Base-by-base conservation (phyloP, 2,113 vertebrate genomes). In the rat (Rattus norvegicus) region DNA sequence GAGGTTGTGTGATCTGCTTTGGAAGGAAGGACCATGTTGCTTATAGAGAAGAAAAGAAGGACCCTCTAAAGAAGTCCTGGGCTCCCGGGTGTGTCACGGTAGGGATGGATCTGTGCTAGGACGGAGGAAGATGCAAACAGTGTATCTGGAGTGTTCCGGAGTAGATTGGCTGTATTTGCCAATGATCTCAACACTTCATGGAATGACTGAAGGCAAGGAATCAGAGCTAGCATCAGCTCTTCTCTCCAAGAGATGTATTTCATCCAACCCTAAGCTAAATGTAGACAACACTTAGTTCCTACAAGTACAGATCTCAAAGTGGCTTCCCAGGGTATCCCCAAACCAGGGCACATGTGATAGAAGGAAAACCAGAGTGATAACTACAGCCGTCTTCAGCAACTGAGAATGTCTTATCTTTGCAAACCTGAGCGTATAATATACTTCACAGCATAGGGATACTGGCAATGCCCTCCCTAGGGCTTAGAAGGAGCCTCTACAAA, bases 331-430 rank as follows among this genome's bases (percentile, higher is more conserved):
- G 30, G n/a, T 5, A 47, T 61, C 28, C 6, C 19, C 90, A 24
- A 13, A 9, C 72, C 43, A 92, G 26, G 49, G 13, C 69, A 88
- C 39, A 52, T 81, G 43, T 63, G 43, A 54, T 16, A 6, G 43
- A 85, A 59, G 47, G 17, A 10, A 93, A 80, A 5, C 47, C 14
- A 16, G 33, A 59, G 16, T 70, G 24, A 73, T 63, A 90, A 36
- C 39, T 47, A 26, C 7, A 59, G 2, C 22, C 17, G 36, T 39
- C 16, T 81, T n/a, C 86, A 92, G n/a, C 54, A 73, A 28, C 59
- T 91, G 17, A 94, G 95, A 83, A 63, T 59, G 36, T 20, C 59
- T 77, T 49, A 77, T 81, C 49, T 92, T 88, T 92, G 19, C 7
- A 94, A 67, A 79, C 49, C 81, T 89, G 84, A 76, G 47, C 19